Conservation (phyloP, 2,797 vertebrate genomes). For the Thaleichthys pacificus region DNA sequence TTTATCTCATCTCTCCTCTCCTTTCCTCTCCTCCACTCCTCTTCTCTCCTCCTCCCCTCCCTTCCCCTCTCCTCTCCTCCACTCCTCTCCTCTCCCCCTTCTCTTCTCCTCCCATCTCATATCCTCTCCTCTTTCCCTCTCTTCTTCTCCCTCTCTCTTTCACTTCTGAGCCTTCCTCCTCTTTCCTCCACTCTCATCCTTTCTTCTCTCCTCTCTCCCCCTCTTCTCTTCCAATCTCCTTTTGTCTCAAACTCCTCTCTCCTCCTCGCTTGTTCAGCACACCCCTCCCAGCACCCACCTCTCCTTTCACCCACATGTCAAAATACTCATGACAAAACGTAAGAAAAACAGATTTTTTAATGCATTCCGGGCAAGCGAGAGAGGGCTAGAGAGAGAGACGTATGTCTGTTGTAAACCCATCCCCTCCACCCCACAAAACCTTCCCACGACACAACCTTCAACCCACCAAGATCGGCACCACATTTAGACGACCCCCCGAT, state of each 20-base stretch:
- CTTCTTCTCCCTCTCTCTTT: neutral
- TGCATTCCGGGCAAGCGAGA: neutral
- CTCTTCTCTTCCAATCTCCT: neutral
- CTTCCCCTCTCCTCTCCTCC: conserved; percentile 7
- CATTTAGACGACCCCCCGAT: too few relatives aligned
- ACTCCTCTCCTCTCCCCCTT: neutral
- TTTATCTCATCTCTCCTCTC: conserved; percentile 46
- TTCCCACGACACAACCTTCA: too few relatives aligned
- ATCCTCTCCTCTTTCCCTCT: neutral
- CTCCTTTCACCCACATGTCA: too few relatives aligned
- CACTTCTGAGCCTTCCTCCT: conserved; percentile 52
- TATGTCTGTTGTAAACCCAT: too few relatives aligned
- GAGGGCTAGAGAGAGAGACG: neutral
- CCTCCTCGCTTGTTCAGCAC: too few relatives aligned
- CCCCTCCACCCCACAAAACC: too few relatives aligned
- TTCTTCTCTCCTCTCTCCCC: neutral
- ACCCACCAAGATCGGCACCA: too few relatives aligned
- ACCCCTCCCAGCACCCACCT: neutral
- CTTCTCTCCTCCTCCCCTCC: conserved; percentile 17
- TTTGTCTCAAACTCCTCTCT: too few relatives aligned
- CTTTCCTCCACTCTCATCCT: conserved; percentile 6
- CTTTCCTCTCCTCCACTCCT: conserved; percentile 8
- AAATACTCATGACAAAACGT: too few relatives aligned
- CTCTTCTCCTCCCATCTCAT: conserved; percentile 30
- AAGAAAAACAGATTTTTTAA: neutral